Percentiles rank a stretch among this genome's conserved stretches.
Conservation (phyloP, 2,888 invertebrate genomes). For the Aporophyla nigra region DNA sequence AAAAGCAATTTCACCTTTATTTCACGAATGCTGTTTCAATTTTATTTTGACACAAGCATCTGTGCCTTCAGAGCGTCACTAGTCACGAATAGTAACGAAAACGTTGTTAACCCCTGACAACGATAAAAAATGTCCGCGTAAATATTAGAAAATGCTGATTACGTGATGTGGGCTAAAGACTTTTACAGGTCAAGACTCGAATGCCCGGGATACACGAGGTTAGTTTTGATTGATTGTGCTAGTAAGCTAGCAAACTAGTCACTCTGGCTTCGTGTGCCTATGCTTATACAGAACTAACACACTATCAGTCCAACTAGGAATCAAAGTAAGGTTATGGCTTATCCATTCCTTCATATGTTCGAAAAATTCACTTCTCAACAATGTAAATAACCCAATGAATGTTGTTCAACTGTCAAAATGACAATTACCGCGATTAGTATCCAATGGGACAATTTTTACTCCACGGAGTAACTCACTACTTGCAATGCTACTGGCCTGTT, state of each 20-base stretch:
- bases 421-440: no score
- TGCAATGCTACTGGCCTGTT: not conserved
- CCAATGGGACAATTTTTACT: not conserved
- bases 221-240: not conserved
- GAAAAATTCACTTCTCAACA: no score
- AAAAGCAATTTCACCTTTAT: slow-evolving; percentile 54
- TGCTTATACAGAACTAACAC: not conserved
- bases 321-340: no score
- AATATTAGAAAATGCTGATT: slow-evolving; percentile 35
- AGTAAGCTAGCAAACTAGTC: not conserved
- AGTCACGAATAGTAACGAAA: slow-evolving; percentile 47
- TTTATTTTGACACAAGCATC: slow-evolving; percentile 13
- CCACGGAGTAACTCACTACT: not conserved
- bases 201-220: not conserved
- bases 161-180: slow-evolving; percentile 17
- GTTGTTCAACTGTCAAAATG: no score
- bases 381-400: no score
- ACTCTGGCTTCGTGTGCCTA: not conserved
- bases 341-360: no score
- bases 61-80: slow-evolving; percentile 16
- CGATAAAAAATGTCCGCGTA: slow-evolving; percentile 40
- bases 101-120: slow-evolving; percentile 50
- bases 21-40: slow-evolving; percentile 22
- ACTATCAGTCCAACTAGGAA: no score
- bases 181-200: slow-evolving; percentile 15